Evolutionary conservation across 2,797 vertebrate genomes (phyloP), one percentile per base, ranked within the genome.

Genomic region (Sandelia bainsii): DNA sequence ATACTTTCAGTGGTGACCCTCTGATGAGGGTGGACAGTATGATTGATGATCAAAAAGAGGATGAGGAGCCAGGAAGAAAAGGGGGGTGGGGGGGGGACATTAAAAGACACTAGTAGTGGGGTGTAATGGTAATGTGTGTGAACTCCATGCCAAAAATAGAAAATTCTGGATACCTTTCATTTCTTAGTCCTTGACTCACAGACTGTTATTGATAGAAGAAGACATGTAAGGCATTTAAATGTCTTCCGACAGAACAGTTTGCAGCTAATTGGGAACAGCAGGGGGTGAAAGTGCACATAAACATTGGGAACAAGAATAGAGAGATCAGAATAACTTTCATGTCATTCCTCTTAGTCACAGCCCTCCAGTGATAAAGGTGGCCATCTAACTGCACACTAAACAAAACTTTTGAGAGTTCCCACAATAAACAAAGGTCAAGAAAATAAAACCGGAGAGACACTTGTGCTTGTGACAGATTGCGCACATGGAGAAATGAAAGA

Each of bases 81-180:
- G 71, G 80, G 70, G 83, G 82, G 53, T 44, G 50, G 19, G 82
- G 53, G 46, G 50, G 19, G 74, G 75, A 79, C 67, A 80, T 85
- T 56, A 84, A 82, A 80, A 80, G 62, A 79, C 64, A 44, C 53
- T 48, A 66, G 59, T 4, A 34, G 52, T 1, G 16, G 62, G 79
- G 76, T 0, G 63, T 71, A 63, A 73, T 70, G 54, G 59, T 53
- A 66, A 86, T 60, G 76, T 78, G 70, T 89, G 77, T 90, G 84
- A 90, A 90, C 82, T 80, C 42, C 3, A 56, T 53, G 86, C 91
- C 87, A 93, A 91, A 92, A 93, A 92, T 93, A 92, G 85, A 89
- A 70, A 27, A 73, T 44, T 78, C 58, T 83, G 77, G 64, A 90
- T 81, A 63, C 79, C 23, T 87, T 85, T 90, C 83, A 84, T 91